These are phyloP conservation scores for Zosterops lateralis DNA, from an alignment of 2,113 vertebrate species.

Conservation along the genomic window DNA sequence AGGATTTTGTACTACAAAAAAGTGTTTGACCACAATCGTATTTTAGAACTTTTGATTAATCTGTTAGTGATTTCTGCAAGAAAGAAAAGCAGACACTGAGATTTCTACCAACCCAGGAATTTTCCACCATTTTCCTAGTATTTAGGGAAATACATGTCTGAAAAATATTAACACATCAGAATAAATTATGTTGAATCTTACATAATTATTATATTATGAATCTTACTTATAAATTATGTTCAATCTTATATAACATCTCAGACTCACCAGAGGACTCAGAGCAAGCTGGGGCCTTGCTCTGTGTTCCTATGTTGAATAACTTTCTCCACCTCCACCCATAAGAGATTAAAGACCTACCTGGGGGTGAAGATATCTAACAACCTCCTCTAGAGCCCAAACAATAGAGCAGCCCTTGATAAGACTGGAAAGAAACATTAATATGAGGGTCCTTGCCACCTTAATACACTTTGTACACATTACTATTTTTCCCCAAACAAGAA, in stretches of 20 bases:
- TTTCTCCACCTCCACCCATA: not conserved
- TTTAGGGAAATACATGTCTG: not conserved
- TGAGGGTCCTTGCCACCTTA: not conserved
- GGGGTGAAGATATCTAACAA: not conserved
- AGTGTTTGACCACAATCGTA: not conserved
- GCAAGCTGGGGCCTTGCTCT: not conserved
- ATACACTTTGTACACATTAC: not conserved
- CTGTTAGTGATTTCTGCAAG: not conserved
- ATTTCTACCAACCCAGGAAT: not conserved
- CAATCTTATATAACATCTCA: slow-evolving; percentile 14
- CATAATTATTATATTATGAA: no score
- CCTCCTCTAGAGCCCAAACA: not conserved
- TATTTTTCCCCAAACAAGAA: not conserved
- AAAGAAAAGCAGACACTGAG: not conserved
- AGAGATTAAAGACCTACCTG: not conserved
- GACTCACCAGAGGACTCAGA: not conserved
- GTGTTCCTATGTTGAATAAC: not conserved
- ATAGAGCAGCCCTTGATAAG: not conserved
- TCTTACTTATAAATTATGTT: not conserved
- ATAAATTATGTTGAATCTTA: slow-evolving; percentile 28
- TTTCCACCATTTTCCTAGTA: not conserved
- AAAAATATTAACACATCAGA: not conserved
- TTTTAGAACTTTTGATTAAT: not conserved
- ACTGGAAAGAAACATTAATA: not conserved
- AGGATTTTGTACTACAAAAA: not conserved